Conservation (phyloP, 1,140 invertebrate species). For the Trachymyrmex septentrionalis region DNA sequence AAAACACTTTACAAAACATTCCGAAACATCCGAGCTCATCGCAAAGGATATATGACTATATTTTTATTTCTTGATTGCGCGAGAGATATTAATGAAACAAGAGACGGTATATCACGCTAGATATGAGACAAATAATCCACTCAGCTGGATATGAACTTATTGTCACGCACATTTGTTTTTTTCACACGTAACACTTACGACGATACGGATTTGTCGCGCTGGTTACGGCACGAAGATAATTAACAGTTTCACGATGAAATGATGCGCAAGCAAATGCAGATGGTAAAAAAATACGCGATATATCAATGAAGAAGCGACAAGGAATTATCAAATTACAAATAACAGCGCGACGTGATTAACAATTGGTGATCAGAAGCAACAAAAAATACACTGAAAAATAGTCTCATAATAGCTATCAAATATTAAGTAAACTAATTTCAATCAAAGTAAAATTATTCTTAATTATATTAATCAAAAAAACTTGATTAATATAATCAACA, state of each 20-base stretch:
- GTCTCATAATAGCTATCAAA: too few species aligned
- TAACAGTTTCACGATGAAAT: not conserved
- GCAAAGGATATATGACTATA: not conserved
- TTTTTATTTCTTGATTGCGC: not conserved
- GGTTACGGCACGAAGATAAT: not conserved
- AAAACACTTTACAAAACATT: not conserved
- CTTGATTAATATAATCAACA: too few species aligned
- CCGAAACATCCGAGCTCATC: not conserved
- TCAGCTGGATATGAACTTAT: not conserved
- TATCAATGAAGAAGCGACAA: not conserved
- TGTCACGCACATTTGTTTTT: constrained; percentile 17
- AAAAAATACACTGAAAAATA: not conserved
- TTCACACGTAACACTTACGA: constrained; percentile 1
- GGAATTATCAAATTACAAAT: not conserved
- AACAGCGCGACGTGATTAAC: not conserved
- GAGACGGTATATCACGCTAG: constrained; percentile 19
- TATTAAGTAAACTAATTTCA: too few species aligned
- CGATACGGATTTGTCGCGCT: constrained; percentile 1
- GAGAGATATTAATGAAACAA: constrained; percentile 27
- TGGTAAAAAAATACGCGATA: constrained; percentile 11
- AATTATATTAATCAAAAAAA: too few species aligned
- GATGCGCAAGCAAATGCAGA: not conserved
- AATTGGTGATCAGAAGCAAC: not conserved
- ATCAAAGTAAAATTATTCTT: too few species aligned
- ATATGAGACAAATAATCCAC: constrained; percentile 41